Evolutionary conservation across 2,113 vertebrate species (phyloP).

Genomic region (Ploceus nigricollis): DNA sequence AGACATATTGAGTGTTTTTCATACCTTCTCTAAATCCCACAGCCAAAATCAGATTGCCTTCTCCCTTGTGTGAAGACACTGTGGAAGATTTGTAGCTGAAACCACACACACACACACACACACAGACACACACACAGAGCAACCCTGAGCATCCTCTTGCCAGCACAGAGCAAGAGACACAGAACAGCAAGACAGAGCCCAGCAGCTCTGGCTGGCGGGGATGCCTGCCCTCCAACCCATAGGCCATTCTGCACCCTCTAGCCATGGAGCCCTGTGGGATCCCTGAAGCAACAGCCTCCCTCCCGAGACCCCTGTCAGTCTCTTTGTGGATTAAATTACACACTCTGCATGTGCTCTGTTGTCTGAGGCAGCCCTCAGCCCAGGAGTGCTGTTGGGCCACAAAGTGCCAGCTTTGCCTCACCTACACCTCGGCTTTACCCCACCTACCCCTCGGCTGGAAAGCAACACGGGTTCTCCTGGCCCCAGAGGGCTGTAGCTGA

Average conservation of each 20-base stretch:
- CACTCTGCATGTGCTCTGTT: background rate
- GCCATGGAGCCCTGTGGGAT: background rate
- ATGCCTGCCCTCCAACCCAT: background rate
- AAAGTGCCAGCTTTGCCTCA: background rate
- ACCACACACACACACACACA: fast-evolving
- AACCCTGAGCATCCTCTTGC: background rate
- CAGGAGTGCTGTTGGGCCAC: background rate
- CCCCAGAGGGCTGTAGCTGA: background rate
- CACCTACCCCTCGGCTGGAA: background rate
- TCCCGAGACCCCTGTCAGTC: background rate
- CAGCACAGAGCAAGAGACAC: background rate
- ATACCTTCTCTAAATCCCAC: background rate
- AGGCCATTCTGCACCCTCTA: background rate
- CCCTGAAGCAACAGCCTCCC: background rate
- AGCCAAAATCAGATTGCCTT: background rate
- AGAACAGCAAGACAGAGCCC: too few relatives aligned
- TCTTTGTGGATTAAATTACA: background rate
- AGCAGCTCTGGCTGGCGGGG: background rate
- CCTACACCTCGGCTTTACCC: too few relatives aligned
- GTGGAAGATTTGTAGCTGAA: background rate
- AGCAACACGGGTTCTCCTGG: background rate
- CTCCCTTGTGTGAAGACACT: background rate
- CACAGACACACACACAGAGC: too few relatives aligned
- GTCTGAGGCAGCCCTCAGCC: background rate
- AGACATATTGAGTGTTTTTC: background rate